Evolutionary conservation across 1,140 invertebrate genomes (phyloP), one percentile per base, ranked within the genome.

Genomic region (Sinonovacula constricta): DNA sequence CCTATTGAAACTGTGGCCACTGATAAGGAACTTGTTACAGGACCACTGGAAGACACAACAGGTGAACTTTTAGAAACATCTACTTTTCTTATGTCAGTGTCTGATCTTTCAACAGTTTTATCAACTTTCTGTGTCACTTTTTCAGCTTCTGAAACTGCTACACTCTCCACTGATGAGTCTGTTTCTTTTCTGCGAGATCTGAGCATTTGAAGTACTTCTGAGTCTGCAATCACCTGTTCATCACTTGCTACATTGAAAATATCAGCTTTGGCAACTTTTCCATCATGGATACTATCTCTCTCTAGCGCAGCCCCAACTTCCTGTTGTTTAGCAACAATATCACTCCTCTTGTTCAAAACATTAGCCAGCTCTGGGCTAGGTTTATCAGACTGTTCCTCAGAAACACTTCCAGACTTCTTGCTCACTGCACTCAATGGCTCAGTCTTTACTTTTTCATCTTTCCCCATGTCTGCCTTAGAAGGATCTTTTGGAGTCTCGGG

Each of bases 251-350:
- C 76, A 36, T 39, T 59, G 49, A 30, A 36, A 22, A 53, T 22
- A 24, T 78, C 75, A 24, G 72, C 78, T 39, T 79, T 81, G 66
- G 81, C 83, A 24, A 84, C 57, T 65, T 69, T 80, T 39, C 79
- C 76, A 65, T 79, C 75, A 18, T 76, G 75, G 26, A 84, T 84
- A 76, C 39, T 77, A 24, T 79, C 63, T 51, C 63, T 68, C 67
- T 84, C 83, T 1, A 75, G 28, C 18, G 70, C 59, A 62, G 78
- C 74, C 10, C 83, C 78, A 34, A 70, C 63, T 60, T 74, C 75
- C 33, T 84, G 80, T 62, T 84, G 83, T 24, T 71, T 60, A 70
- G 75, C 66, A 26, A 84, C 83, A 68, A 81, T 79, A 33, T 81
- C 53, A 53, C 79, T 78, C 51, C 83, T 62, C 54, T 77, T 81